phyloP scores from a whole-genome alignment of 2,888 invertebrate species.

The Drosophila demipolita region DNA sequence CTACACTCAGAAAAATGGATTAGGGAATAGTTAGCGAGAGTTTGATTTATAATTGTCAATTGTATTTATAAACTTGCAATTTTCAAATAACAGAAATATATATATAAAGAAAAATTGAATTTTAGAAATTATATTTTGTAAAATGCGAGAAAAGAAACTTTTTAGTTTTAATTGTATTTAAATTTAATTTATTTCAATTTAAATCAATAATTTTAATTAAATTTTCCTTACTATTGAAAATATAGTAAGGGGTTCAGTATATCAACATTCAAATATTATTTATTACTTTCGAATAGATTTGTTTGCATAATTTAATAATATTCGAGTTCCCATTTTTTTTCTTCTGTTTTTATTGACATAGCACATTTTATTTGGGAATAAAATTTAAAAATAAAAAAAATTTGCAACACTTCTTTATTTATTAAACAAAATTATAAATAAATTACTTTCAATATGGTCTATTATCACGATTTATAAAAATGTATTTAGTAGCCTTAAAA shows the following conservation, averaged over 20 bases:
- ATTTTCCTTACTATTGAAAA: not conserved
- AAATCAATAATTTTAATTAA: no score
- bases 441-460: not conserved
- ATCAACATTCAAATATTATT: not conserved
- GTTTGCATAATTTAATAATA: not conserved
- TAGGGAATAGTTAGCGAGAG: fast-evolving
- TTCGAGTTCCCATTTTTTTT: not conserved
- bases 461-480: not conserved
- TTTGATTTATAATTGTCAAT: not conserved
- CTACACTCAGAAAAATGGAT: not conserved
- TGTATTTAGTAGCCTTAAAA: not conserved
- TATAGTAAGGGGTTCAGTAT: not conserved
- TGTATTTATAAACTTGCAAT: not conserved
- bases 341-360: no score
- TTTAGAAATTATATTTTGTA: no score
- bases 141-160: not conserved
- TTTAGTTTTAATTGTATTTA: not conserved
- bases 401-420: not conserved
- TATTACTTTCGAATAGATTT: not conserved
- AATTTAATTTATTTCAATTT: no score
- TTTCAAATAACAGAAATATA: no score
- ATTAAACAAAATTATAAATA: not conserved
- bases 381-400: not conserved
- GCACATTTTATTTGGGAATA: not conserved
- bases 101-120: no score